Evolutionary conservation across 2,888 invertebrate genomes (phyloP).

Genomic region (Lagria hirta): DNA sequence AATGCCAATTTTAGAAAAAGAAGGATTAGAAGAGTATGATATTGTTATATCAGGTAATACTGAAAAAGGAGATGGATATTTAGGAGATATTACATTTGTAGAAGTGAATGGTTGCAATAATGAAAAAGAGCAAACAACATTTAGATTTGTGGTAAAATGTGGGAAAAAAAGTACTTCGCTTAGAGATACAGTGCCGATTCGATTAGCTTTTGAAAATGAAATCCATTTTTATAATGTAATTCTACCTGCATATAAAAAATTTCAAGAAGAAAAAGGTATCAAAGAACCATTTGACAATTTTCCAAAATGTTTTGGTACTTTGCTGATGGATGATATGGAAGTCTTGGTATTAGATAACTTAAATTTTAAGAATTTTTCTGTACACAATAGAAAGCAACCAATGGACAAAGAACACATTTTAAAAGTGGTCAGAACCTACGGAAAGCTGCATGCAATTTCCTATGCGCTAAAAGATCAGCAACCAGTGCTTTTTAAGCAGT

Average conservation of each 20-base stretch:
- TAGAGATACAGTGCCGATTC: slow-evolving; percentile 11
- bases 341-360: slow-evolving; percentile 30
- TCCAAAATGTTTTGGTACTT: slow-evolving; percentile 21
- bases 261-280: slow-evolving; percentile 20
- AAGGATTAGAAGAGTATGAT: slow-evolving; percentile 3
- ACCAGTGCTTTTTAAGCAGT: slow-evolving; percentile 21
- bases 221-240: slow-evolving; percentile 18
- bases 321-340: slow-evolving; percentile 21
- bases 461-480: slow-evolving; percentile 31
- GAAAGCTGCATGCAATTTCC: slow-evolving; percentile 34
- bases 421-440: slow-evolving; percentile 29
- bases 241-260: slow-evolving; percentile 11
- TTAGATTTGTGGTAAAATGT: slow-evolving; percentile 14
- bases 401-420: slow-evolving; percentile 23
- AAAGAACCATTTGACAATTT: slow-evolving; percentile 11
- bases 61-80: slow-evolving; percentile 18
- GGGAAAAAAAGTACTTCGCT: slow-evolving; percentile 11
- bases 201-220: slow-evolving; percentile 17
- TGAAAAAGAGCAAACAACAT: neutral
- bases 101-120: slow-evolving; percentile 9
- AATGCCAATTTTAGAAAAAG: slow-evolving; percentile 5
- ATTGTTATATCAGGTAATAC: slow-evolving; percentile 12
- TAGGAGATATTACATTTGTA: slow-evolving; percentile 18
- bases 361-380: slow-evolving; percentile 21
- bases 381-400: slow-evolving; percentile 24